Evolutionary conservation across 2,113 vertebrate genomes (phyloP), one percentile per base, ranked within the genome.

Genomic region (Pseudolaguvia tuberculata): DNA sequence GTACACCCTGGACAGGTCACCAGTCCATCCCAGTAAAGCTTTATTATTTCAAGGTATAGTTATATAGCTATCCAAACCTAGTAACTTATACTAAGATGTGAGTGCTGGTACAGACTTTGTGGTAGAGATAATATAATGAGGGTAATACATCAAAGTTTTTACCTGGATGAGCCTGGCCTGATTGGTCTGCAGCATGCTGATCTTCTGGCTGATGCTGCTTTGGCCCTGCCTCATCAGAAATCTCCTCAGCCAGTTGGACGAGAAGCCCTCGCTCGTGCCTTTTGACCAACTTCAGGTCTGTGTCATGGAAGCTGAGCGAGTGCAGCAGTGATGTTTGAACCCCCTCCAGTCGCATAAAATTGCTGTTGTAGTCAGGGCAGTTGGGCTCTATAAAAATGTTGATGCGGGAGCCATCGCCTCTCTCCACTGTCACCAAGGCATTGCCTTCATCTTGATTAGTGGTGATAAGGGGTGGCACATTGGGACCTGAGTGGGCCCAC

Each of bases 371-470:
- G 58, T 94, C 94, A 0, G 94, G 94, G 87, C 96, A 98, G 86
- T 95, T 95, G 0, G 95, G 94, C 80, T 97, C 96, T 3, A 97
- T 90, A 83, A 94, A 95, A 85, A 98, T 93, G 88, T 92, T 96
- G 86, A 97, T 91, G 77, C 88, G 94, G 0, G 95, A 93, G 77
- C 93, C 91, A 59, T 94, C 94, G 0, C 90, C 88, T 13, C 86
- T 89, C 48, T 96, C 94, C 2, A 97, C 93, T 4, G 94, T 95
- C 66, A 98, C 96, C 87, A 96, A 79, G 0, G 95, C 93, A 0
- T 92, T 88, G 53, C 89, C 90, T 5, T 95, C 92, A 0, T 91
- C 92, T 0, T 93, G 88, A 76, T 94, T 94, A 21, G 94, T 95
- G 78, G 88, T 94, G 89, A 97, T 93, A 27, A 93, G 66, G 0